These are phyloP conservation scores for Tachyglossus aculeatus DNA, from an alignment of 2,797 vertebrate species.

Conservation along the genomic window DNA sequence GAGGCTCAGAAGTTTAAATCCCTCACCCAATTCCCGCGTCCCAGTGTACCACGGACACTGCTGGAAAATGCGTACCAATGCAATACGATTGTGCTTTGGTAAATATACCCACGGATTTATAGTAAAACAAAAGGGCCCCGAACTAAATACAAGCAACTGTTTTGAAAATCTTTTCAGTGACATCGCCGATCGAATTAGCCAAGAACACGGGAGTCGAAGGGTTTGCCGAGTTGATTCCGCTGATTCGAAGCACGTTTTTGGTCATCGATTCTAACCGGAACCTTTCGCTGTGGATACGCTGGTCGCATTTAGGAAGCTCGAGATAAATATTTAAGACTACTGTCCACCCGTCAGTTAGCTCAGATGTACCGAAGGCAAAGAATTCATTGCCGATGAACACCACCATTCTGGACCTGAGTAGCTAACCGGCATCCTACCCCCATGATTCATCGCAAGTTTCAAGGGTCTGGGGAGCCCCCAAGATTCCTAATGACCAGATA, in stretches of 20 bases:
- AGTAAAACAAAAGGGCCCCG: not conserved
- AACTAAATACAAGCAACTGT: not conserved
- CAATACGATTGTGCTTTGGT: not conserved
- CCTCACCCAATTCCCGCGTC: constrained; percentile 15
- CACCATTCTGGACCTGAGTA: not conserved
- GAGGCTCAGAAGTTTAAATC: constrained; percentile 31
- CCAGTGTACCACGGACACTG: not conserved
- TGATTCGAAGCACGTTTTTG: constrained; percentile 1
- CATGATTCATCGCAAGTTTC: constrained; percentile 69
- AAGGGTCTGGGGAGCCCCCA: constrained; percentile 63
- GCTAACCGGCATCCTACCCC: constrained; percentile 46
- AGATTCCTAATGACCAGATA: constrained; percentile 35
- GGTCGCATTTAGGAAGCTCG: constrained; percentile 17
- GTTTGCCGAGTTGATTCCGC: not conserved
- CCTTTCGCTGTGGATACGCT: not conserved
- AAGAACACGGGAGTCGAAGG: constrained; percentile 16
- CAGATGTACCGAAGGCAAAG: constrained; percentile 33
- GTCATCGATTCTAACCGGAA: not conserved
- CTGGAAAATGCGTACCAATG: constrained; percentile 10
- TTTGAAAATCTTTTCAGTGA: constrained; percentile 7
- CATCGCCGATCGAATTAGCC: not conserved
- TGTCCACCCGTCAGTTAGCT: constrained; percentile 23
- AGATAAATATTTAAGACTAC: constrained; percentile 32
- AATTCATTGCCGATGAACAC: constrained; percentile 31
- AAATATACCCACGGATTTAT: constrained; percentile 15